phyloP scores from a whole-genome alignment of 1,140 invertebrate species.

The Macrosteles quadrilineatus region DNA sequence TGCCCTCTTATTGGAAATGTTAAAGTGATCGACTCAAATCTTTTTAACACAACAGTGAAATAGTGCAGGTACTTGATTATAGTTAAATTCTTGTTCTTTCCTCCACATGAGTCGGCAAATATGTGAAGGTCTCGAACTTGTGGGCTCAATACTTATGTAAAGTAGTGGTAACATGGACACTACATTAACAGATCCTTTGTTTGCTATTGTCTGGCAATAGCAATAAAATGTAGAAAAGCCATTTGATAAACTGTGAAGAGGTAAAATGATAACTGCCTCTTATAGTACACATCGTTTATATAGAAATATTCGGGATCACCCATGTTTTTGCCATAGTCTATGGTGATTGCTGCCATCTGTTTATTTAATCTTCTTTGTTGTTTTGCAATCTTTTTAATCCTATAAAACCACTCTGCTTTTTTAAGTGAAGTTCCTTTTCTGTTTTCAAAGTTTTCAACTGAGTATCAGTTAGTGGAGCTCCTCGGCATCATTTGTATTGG shows the following conservation, averaged over 20 bases:
- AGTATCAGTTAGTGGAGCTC: neutral
- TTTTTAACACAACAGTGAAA: slow-evolving; percentile 31
- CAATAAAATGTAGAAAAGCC: slow-evolving; percentile 24
- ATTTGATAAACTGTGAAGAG: slow-evolving; percentile 12
- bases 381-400: neutral
- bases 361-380: neutral
- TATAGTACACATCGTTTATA: slow-evolving; percentile 22
- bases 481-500: neutral
- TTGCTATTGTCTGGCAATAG: slow-evolving; percentile 24
- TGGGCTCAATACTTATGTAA: neutral
- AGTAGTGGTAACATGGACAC: slow-evolving; percentile 34
- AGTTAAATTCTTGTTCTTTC: slow-evolving; percentile 26
- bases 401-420: neutral
- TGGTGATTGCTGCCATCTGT: slow-evolving; percentile 11
- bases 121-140: slow-evolving; percentile 10
- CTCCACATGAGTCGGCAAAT: slow-evolving; percentile 20
- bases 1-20: slow-evolving; percentile 38
- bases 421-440: slow-evolving; percentile 2
- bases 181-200: slow-evolving; percentile 22
- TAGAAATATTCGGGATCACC: slow-evolving; percentile 25
- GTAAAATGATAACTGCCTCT: slow-evolving; percentile 17
- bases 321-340: slow-evolving; percentile 22
- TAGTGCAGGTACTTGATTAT: slow-evolving; percentile 36
- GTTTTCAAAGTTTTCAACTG: neutral
- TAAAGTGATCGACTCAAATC: slow-evolving; percentile 24